Percentiles rank a stretch among this genome's conserved stretches.
Conservation (phyloP, 64 coral and sea anemone species). For the Pocillopora damicornis region DNA sequence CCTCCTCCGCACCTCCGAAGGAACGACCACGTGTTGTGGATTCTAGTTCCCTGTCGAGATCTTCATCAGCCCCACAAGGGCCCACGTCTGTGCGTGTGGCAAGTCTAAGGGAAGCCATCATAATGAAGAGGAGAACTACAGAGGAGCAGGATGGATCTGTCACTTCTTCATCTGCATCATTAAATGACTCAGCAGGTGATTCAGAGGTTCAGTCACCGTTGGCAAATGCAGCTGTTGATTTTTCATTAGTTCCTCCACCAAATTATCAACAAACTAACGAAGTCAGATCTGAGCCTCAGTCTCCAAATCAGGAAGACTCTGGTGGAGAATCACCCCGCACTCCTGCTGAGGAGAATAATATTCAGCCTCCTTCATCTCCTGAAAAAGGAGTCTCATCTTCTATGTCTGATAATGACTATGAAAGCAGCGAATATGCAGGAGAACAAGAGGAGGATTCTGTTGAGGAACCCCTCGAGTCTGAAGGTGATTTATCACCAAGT, state of each 20-base stretch:
- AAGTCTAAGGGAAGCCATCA: constrained; percentile 10
- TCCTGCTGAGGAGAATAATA: constrained; percentile 14
- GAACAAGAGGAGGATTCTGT: neutral
- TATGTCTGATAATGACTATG: neutral
- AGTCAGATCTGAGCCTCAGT: neutral
- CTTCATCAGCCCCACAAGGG: constrained; percentile 84
- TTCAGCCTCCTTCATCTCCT: neutral
- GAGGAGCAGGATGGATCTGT: constrained; percentile 52
- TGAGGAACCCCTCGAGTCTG: constrained; percentile 14
- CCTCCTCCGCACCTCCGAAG: constrained; percentile 85
- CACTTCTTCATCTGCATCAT: constrained; percentile 67
- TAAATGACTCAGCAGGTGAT: constrained; percentile 61
- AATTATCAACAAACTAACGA: constrained; percentile 24
- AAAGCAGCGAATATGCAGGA: neutral
- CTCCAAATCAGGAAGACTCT: neutral
- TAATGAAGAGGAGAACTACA: neutral
- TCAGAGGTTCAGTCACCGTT: constrained; percentile 39
- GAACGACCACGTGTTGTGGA: constrained; percentile 68
- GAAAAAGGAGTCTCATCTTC: neutral
- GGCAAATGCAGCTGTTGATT: constrained; percentile 36
- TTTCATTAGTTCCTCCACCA: constrained; percentile 21
- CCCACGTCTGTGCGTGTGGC: constrained; percentile 1
- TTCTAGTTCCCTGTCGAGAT: constrained; percentile 61
- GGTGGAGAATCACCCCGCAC: neutral
- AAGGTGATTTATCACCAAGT: constrained; percentile 12